Percentiles rank a stretch among this genome's conserved stretches.
phyloP scores from a whole-genome alignment of 2,797 vertebrate genomes.

The Periparus ater region DNA sequence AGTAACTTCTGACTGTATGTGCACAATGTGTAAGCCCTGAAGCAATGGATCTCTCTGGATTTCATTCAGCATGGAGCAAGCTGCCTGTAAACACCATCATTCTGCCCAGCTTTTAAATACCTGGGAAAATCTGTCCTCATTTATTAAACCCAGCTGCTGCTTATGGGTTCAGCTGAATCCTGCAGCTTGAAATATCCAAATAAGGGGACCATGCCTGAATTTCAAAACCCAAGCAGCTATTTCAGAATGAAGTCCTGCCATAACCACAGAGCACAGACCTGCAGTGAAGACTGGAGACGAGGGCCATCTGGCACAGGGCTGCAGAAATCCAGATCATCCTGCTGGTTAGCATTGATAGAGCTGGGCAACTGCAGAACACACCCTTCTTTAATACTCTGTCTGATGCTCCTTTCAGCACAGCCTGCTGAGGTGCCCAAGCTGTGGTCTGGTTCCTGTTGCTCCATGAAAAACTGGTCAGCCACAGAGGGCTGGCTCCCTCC shows the following conservation, averaged over 20 bases:
- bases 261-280: constrained; percentile 46
- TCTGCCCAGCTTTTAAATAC: not conserved
- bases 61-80: not conserved
- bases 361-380: not conserved
- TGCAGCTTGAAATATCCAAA: constrained; percentile 22
- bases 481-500: not conserved
- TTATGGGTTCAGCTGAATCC: not conserved
- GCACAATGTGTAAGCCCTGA: not conserved
- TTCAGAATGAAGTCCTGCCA: constrained; percentile 23
- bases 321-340: not conserved
- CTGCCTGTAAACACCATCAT: not conserved
- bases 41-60: not conserved
- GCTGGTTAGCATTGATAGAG: constrained; percentile 4
- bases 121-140: not conserved
- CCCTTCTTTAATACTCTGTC: not conserved
- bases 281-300: not conserved
- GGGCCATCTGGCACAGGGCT: not conserved
- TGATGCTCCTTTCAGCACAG: constrained; percentile 47
- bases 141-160: not conserved
- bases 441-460: not conserved
- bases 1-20: not conserved
- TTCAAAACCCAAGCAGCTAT: constrained; percentile 29
- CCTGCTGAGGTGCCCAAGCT: not conserved
- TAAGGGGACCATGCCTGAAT: not conserved
- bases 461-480: not conserved